Conservation (phyloP, 2,113 vertebrate species). For the Bombycilla garrulus region DNA sequence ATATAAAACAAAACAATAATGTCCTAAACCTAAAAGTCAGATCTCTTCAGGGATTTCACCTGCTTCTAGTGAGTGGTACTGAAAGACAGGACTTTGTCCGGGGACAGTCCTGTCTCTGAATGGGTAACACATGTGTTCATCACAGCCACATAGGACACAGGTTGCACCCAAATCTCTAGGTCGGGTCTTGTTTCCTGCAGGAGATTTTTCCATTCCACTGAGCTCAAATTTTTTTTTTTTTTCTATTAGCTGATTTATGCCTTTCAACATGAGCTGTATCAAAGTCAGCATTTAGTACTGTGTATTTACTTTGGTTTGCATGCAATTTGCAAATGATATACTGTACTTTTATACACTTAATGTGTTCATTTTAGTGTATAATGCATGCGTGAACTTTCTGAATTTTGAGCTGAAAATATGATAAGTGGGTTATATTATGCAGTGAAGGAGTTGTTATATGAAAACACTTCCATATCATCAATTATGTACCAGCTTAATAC, state of each 20-base stretch:
- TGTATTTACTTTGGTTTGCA: background rate
- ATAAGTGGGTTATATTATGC: slow-evolving; percentile 58
- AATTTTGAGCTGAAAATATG: slow-evolving; percentile 54
- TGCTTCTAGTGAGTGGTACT: background rate
- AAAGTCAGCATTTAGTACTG: slow-evolving; percentile 14
- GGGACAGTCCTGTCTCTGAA: background rate
- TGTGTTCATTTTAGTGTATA: slow-evolving; percentile 29
- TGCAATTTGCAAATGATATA: slow-evolving; percentile 29
- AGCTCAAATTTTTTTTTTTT: background rate
- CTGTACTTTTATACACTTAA: slow-evolving; percentile 24
- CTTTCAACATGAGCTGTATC: slow-evolving; percentile 3
- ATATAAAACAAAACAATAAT: background rate
- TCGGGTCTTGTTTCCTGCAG: background rate
- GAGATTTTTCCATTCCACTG: background rate
- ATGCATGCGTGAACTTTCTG: slow-evolving; percentile 33
- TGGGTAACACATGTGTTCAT: background rate
- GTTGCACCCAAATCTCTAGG: background rate
- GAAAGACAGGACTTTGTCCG: background rate
- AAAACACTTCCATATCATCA: slow-evolving; percentile 51
- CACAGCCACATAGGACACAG: background rate
- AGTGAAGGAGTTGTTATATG: slow-evolving; percentile 26
- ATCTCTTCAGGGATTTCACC: background rate
- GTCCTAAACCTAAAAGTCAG: background rate
- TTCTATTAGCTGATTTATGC: slow-evolving; percentile 17
- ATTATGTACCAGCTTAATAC: slow-evolving; percentile 54